These are phyloP conservation scores for Theonella swinhoei DNA, from an alignment of 37 sponge, comb jelly and placozoan species.

Conservation along the genomic window DNA sequence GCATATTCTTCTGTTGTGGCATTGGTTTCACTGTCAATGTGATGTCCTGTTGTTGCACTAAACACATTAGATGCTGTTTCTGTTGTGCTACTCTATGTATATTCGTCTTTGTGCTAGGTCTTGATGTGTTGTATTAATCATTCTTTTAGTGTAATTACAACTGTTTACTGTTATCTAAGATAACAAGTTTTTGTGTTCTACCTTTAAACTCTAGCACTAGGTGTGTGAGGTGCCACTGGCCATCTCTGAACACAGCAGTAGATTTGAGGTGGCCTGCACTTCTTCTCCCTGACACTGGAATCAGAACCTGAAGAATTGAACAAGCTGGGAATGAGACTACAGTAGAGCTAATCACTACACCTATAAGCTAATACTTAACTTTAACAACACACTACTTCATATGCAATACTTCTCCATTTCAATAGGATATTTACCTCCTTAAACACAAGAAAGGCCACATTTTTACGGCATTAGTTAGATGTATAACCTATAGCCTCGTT, in stretches of 20 bases:
- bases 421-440: neutral
- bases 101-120: neutral
- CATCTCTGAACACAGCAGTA: conserved; percentile 34
- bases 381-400: too few relatives aligned
- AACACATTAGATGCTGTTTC: too few relatives aligned
- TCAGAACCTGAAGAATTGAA: conserved; percentile 53
- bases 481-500: too few relatives aligned
- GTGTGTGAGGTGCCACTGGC: conserved; percentile 57
- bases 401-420: too few relatives aligned
- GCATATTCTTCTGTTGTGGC: neutral
- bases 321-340: too few relatives aligned
- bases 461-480: too few relatives aligned
- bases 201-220: conserved; percentile 54
- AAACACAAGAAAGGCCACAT: too few relatives aligned
- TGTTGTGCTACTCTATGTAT: neutral
- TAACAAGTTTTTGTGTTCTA: conserved; percentile 33
- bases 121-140: neutral
- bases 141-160: neutral
- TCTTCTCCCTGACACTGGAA: conserved; percentile 69
- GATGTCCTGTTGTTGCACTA: too few relatives aligned
- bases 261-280: conserved; percentile 54
- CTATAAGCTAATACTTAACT: too few relatives aligned
- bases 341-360: too few relatives aligned
- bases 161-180: neutral
- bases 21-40: too few relatives aligned